A percentile compares a stretch with the other conserved stretches of the same genome.
Conservation (phyloP, 2,797 vertebrate species). For the Borostomias antarcticus region DNA sequence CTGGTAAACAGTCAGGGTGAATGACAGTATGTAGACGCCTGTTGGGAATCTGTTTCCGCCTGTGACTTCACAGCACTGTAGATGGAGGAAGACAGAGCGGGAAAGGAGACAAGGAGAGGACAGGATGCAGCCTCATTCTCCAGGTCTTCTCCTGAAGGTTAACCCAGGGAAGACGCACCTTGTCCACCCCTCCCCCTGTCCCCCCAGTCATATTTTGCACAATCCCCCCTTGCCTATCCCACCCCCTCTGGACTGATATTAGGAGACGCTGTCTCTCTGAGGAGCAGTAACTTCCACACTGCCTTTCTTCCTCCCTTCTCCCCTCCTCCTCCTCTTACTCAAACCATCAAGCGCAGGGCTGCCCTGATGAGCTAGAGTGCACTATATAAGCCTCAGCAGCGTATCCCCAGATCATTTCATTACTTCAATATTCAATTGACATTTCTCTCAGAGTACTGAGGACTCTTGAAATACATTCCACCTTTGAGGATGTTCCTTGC, state of each 20-base stretch:
- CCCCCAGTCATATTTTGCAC: constrained; percentile 68
- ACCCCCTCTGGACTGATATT: constrained; percentile 57
- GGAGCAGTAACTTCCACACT: constrained; percentile 73
- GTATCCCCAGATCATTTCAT: constrained; percentile 35
- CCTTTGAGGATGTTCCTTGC: constrained; percentile 5
- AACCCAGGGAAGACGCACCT: not conserved
- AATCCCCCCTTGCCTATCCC: constrained; percentile 55
- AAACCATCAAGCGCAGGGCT: constrained; percentile 55
- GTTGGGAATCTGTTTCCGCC: no score
- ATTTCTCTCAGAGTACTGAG: not conserved
- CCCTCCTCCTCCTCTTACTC: constrained; percentile 30
- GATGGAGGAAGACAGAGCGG: not conserved
- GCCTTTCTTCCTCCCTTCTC: constrained; percentile 51
- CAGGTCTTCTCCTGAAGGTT: no score
- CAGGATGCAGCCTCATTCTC: no score
- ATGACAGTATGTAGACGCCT: no score
- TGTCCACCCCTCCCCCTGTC: constrained; percentile 39
- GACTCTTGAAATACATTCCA: constrained; percentile 1
- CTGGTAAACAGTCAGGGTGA: no score
- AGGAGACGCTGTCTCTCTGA: constrained; percentile 43
- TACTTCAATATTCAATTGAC: not conserved
- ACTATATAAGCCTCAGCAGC: constrained; percentile 52
- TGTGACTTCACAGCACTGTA: not conserved
- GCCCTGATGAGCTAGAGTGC: constrained; percentile 60
- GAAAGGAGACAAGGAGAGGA: no score